A percentile compares a stretch with the other conserved stretches of the same genome.
Conservation (phyloP, 2,113 vertebrate species). For the Fregetta grallaria region DNA sequence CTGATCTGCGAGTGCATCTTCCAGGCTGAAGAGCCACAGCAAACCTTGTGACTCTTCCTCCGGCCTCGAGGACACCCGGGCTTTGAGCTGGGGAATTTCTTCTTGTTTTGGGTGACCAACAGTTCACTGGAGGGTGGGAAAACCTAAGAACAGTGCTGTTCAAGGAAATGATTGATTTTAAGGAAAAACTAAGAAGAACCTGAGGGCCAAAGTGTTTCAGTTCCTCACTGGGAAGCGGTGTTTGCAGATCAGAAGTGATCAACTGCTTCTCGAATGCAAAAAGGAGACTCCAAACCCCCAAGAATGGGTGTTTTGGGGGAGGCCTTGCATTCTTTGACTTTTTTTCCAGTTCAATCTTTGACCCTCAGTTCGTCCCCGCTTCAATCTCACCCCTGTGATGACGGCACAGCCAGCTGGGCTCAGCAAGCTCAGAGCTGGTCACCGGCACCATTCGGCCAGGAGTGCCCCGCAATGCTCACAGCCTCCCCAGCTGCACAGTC, state of each 20-base stretch:
- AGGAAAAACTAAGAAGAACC: not conserved
- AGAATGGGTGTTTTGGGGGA: not conserved
- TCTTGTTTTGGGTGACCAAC: not conserved
- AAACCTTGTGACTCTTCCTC: not conserved
- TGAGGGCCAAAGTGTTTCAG: not conserved
- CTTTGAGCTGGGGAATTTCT: not conserved
- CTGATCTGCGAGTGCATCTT: not conserved
- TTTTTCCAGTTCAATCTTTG: not conserved
- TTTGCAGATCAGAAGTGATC: not conserved
- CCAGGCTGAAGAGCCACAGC: not conserved
- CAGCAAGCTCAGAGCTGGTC: rapidly evolving
- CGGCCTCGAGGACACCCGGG: not conserved
- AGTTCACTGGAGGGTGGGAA: not conserved
- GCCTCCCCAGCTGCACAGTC: not conserved
- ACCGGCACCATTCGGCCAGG: rapidly evolving
- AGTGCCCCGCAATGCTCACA: not conserved
- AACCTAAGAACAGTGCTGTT: not conserved
- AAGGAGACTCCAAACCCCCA: not conserved
- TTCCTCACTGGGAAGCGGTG: not conserved
- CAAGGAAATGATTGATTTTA: not conserved
- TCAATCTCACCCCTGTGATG: not conserved
- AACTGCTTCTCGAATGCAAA: not conserved
- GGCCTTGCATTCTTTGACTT: not conserved
- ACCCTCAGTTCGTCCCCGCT: not conserved
- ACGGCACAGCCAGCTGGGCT: not conserved